Base-by-base conservation (phyloP, 2,113 vertebrate genomes). In the Hemibates koningsi region DNA sequence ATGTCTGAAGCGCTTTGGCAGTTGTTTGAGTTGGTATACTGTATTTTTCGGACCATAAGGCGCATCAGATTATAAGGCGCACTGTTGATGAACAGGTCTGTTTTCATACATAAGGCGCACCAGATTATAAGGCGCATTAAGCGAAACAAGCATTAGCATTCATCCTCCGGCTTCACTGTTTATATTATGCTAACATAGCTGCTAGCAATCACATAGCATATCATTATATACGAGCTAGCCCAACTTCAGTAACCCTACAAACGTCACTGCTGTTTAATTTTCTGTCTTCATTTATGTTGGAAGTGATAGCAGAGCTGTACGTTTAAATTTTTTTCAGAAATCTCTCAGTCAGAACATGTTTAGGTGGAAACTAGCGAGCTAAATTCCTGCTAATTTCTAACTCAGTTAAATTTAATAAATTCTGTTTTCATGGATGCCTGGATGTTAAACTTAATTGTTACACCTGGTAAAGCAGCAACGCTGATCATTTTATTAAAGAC, bases 371-470 rank as follows among this genome's bases (percentile, higher is more conserved):
- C 53, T 56, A 27, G 53, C 0, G 6, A 56, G 57, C 14, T 61
- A 32, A 61, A 3, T 61, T 61, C 13, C 8, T 59, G 57, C 27
- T 17, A 32, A 61, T 6, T 61, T 61, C 2, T 61, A 32, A 61
- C 57, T 32, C 57, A 0, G 8, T 32, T 61, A 32, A 61, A 61
- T 32, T 6, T 0, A 4, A 32, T 0, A 32, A 61, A 32, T 17
- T 10, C 8, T 32, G 5, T 61, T 61, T 32, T 61, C 27, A 61
- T 17, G 57, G 1, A 32, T 32, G 0, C 2, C 57, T 17, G 14
- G 57, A 61, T 17, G 57, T 17, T 61, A 3, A 59, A 59, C 27
- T 3, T 59, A 17, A 59, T 61, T 61, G 14, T 61, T 61, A 2
- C 14, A 61, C 1, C 27, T 9, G 1, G 57, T 59, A 61, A 61